Evolutionary conservation across 1,140 invertebrate genomes (phyloP).

Genomic region (Bombus superbus): DNA sequence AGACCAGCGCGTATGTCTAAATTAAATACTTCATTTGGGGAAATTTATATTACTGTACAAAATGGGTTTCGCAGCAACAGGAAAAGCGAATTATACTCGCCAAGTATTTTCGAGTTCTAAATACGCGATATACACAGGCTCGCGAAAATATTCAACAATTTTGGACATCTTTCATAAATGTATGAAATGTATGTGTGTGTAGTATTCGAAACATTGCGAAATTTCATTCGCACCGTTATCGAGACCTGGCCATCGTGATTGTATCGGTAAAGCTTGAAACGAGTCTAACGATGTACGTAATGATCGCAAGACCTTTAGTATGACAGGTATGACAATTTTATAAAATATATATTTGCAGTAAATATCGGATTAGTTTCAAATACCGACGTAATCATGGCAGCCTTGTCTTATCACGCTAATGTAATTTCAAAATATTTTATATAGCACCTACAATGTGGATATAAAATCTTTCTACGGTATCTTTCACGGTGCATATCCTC

Average conservation of each 20-base stretch:
- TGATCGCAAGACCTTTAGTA: neutral
- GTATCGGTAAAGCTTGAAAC: neutral
- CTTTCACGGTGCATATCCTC: neutral
- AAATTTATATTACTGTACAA: neutral
- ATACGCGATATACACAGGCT: neutral
- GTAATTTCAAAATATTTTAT: neutral
- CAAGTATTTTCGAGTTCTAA: neutral
- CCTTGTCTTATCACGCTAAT: neutral
- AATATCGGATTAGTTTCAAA: neutral
- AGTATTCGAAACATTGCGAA: no score
- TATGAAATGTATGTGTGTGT: no score
- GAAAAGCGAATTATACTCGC: neutral
- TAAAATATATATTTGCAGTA: neutral
- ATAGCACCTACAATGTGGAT: no score
- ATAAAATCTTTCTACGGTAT: neutral
- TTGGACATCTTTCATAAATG: no score
- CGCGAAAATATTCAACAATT: no score
- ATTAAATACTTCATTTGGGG: neutral
- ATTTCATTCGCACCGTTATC: no score
- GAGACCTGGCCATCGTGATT: no score
- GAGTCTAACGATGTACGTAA: neutral
- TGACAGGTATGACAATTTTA: no score
- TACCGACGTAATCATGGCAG: neutral
- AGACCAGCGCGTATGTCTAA: neutral
- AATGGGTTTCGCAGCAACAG: no score